phyloP scores from a whole-genome alignment of 2,888 invertebrate genomes.

The Pantelozetes paolii region DNA sequence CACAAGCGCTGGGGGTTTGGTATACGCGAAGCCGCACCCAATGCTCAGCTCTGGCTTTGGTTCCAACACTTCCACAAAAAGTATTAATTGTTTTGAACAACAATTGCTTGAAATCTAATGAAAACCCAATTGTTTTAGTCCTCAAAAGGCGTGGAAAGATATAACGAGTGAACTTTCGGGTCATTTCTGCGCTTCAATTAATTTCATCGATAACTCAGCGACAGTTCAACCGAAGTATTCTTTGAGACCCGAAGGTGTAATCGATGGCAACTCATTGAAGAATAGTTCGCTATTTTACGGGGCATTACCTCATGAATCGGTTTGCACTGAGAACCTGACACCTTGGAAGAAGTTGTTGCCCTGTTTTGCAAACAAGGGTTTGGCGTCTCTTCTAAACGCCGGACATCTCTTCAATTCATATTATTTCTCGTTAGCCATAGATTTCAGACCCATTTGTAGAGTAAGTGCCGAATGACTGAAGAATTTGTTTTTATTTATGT shows the following conservation, averaged over 20 bases:
- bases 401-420: conserved; percentile 85
- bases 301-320: conserved; percentile 88
- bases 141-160: conserved; percentile 66
- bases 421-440: conserved; percentile 83
- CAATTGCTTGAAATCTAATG: conserved; percentile 2
- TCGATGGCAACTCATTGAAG: conserved; percentile 56
- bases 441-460: conserved; percentile 72
- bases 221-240: conserved; percentile 77
- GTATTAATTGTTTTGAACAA: background rate
- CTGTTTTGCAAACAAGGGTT: conserved; percentile 75
- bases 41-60: conserved; percentile 92
- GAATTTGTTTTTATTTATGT: conserved; percentile 15
- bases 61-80: conserved; percentile 60
- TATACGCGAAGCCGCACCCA: conserved; percentile 78
- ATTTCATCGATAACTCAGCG: conserved; percentile 81
- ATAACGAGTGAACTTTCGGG: conserved; percentile 88
- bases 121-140: conserved; percentile 2
- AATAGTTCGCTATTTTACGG: conserved; percentile 63
- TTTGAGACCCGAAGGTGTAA: conserved; percentile 62
- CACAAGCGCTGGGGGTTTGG: conserved; percentile 94
- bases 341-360: conserved; percentile 97
- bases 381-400: conserved; percentile 81
- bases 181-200: conserved; percentile 89
- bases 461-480: conserved; percentile 51
- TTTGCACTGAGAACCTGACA: conserved; percentile 97